Percentiles rank a stretch among this genome's conserved stretches.
Conservation (phyloP, 2,888 invertebrate species). For the Aelia acuminata region DNA sequence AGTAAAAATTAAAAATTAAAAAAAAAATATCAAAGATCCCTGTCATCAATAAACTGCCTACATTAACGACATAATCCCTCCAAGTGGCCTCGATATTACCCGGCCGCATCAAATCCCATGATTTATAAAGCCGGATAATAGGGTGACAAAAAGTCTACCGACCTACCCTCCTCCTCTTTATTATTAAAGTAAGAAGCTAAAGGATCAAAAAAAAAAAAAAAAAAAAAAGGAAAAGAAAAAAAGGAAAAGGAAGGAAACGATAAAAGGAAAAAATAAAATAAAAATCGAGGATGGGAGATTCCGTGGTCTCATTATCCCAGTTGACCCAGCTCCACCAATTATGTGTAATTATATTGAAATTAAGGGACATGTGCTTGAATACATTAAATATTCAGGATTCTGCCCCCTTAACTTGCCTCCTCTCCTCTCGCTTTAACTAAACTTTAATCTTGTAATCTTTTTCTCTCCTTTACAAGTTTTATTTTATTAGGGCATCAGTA, state of each 20-base stretch:
- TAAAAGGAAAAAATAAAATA: constrained; percentile 24
- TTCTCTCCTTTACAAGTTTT: constrained; percentile 21
- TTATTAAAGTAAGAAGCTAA: too few relatives aligned
- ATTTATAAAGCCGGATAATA: constrained; percentile 47
- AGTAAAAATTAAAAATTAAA: not conserved
- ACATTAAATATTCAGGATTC: constrained; percentile 35
- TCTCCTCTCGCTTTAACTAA: too few relatives aligned
- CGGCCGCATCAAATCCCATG: not conserved
- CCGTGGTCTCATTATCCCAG: constrained; percentile 40
- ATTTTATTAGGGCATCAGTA: not conserved
- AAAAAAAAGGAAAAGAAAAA: not conserved
- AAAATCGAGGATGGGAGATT: not conserved
- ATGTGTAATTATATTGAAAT: constrained; percentile 54
- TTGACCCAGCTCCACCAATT: constrained; percentile 50
- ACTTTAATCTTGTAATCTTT: constrained; percentile 21
- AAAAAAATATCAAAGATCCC: not conserved
- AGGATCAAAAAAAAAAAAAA: constrained; percentile 21
- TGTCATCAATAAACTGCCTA: constrained; percentile 33
- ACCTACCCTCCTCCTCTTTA: too few relatives aligned
- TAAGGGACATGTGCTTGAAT: constrained; percentile 55
- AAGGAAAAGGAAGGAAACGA: not conserved
- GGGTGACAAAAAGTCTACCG: constrained; percentile 34
- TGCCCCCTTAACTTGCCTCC: not conserved
- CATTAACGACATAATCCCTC: not conserved
- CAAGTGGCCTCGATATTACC: not conserved